Evolutionary conservation across 35 echinoderm and acorn worm genomes (phyloP).

Genomic region (Apostichopus parvimensis): DNA sequence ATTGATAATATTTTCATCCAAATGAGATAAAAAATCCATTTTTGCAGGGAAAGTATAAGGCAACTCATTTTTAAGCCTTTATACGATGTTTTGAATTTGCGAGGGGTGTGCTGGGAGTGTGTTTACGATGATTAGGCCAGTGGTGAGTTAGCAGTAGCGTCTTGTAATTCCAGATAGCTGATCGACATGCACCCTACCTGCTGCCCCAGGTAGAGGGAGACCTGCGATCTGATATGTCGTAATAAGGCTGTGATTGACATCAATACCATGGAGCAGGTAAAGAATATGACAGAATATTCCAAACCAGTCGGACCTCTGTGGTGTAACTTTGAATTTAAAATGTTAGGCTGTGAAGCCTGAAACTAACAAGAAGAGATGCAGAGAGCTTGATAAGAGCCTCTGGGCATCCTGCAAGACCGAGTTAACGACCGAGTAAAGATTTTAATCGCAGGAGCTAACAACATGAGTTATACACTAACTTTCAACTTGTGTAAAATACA

Average conservation of each 20-base stretch:
- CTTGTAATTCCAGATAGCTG: background rate
- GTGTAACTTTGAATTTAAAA: background rate
- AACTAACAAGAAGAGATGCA: background rate
- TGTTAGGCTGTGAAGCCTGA: background rate
- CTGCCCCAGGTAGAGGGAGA: background rate
- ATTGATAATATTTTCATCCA: no score
- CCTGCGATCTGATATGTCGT: conserved; percentile 21
- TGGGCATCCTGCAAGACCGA: no score
- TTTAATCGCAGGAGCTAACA: no score
- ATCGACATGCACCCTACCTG: conserved; percentile 3
- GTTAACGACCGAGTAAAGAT: no score
- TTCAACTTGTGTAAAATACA: no score
- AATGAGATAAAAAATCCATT: no score
- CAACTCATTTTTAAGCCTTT: conserved; percentile 6
- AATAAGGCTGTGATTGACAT: conserved; percentile 18
- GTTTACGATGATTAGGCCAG: background rate
- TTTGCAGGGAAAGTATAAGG: background rate
- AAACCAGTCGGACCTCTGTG: background rate
- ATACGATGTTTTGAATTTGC: conserved; percentile 14
- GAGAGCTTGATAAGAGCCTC: no score
- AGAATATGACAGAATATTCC: conserved; percentile 30
- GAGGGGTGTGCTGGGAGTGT: conserved; percentile 2
- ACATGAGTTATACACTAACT: no score
- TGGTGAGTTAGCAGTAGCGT: background rate
- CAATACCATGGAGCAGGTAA: background rate